These are phyloP conservation scores for Rhizomys pruinosus DNA, from an alignment of 2,113 vertebrate species.

Conservation along the genomic window DNA sequence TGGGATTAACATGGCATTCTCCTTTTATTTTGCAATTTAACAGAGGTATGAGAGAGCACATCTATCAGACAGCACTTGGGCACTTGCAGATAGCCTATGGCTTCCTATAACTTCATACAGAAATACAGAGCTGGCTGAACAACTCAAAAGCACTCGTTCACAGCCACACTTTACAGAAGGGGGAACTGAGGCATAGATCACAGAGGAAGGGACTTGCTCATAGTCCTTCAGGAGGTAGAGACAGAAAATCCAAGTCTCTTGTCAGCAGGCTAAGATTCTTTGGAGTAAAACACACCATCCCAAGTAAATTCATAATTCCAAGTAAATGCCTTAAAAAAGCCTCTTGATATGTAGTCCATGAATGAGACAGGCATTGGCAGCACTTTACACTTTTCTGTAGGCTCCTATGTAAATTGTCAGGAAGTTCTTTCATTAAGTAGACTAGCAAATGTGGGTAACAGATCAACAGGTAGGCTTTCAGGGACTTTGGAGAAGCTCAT, in stretches of 20 bases:
- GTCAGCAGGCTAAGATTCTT: not conserved
- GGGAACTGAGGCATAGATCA: not conserved
- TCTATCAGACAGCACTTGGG: not conserved
- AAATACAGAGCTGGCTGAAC: slow-evolving; percentile 9
- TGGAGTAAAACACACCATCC: not conserved
- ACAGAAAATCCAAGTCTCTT: not conserved
- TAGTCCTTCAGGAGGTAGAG: not conserved
- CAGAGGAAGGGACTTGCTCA: not conserved
- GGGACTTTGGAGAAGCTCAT: not conserved
- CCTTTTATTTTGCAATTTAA: slow-evolving; percentile 33
- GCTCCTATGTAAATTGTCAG: not conserved
- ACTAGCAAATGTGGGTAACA: not conserved
- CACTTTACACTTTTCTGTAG: not conserved
- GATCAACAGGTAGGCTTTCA: not conserved
- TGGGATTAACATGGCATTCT: not conserved
- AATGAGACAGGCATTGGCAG: not conserved
- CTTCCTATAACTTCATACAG: not conserved
- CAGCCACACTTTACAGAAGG: not conserved
- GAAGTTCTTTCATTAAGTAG: not conserved
- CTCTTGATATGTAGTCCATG: not conserved
- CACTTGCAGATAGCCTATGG: not conserved
- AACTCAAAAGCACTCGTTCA: not conserved
- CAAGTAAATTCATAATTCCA: not conserved
- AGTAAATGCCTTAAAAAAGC: not conserved
- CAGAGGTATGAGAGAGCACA: not conserved